These are phyloP conservation scores for Geopemphigus sp. DNA, from an alignment of 1,140 invertebrate species.

Conservation along the genomic window DNA sequence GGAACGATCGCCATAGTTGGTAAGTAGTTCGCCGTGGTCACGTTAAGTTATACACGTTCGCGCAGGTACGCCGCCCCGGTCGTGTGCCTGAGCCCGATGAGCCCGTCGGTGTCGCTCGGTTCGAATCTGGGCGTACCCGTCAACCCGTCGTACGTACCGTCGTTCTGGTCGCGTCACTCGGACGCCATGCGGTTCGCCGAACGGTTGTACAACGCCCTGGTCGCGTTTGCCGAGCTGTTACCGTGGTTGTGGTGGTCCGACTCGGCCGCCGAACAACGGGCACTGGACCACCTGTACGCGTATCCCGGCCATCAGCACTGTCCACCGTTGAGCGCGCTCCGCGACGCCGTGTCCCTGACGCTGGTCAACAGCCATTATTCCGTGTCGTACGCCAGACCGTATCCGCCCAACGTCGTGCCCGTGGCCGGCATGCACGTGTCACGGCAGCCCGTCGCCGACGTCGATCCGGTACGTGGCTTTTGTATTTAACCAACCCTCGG, in stretches of 20 bases:
- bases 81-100: slow-evolving; percentile 1
- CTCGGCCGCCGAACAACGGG: background rate
- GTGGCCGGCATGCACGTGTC: slow-evolving; percentile 62
- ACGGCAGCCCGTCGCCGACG: background rate
- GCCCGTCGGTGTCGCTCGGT: background rate
- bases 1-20: no score
- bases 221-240: background rate
- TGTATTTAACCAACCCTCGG: no score
- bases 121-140: background rate
- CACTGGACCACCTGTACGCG: background rate
- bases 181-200: background rate
- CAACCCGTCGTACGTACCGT: slow-evolving; percentile 18
- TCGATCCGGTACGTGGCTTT: background rate
- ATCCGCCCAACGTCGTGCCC: slow-evolving; percentile 59
- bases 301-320: slow-evolving; percentile 8
- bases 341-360: slow-evolving; percentile 57
- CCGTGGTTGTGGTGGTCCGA: no score
- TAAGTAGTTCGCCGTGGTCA: no score
- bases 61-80: background rate
- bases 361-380: slow-evolving; percentile 62
- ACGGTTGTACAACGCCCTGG: background rate
- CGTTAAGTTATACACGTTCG: no score
- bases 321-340: background rate
- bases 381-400: slow-evolving; percentile 58
- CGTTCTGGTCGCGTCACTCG: background rate